phyloP scores from a whole-genome alignment of 2,113 vertebrate species.

The Gambusia holbrooki region DNA sequence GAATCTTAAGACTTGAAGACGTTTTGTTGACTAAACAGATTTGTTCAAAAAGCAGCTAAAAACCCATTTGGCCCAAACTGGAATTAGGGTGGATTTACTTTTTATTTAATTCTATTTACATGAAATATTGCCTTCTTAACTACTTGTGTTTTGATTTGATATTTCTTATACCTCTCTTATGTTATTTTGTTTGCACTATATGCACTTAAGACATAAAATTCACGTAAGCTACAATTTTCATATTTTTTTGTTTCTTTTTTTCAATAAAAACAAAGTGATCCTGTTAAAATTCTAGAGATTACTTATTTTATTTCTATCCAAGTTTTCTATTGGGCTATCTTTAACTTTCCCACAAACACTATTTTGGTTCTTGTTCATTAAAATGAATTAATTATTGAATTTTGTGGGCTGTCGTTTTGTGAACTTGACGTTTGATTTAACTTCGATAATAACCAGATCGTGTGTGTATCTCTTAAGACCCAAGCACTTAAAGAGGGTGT shows the following conservation, averaged over 20 bases:
- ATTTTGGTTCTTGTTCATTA: neutral
- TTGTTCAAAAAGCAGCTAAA: neutral
- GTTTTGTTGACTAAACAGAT: neutral
- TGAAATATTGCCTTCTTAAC: neutral
- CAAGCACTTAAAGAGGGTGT: neutral
- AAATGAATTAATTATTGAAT: neutral
- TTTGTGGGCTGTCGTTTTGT: neutral
- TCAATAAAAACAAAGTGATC: no score
- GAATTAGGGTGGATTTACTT: neutral
- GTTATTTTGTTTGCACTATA: neutral
- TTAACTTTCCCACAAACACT: no score
- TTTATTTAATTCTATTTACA: neutral
- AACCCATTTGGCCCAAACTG: neutral
- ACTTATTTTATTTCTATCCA: no score
- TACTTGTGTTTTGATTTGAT: no score
- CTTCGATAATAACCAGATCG: neutral
- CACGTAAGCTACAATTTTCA: neutral
- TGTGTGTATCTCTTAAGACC: neutral
- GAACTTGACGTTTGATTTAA: neutral
- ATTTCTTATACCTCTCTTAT: no score
- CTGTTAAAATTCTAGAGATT: no score
- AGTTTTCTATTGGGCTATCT: no score
- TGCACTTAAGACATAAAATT: neutral
- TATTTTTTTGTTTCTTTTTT: neutral
- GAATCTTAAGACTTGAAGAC: no score